phyloP scores from a whole-genome alignment of 2,113 vertebrate genomes.

The Thamnaconus septentrionalis region DNA sequence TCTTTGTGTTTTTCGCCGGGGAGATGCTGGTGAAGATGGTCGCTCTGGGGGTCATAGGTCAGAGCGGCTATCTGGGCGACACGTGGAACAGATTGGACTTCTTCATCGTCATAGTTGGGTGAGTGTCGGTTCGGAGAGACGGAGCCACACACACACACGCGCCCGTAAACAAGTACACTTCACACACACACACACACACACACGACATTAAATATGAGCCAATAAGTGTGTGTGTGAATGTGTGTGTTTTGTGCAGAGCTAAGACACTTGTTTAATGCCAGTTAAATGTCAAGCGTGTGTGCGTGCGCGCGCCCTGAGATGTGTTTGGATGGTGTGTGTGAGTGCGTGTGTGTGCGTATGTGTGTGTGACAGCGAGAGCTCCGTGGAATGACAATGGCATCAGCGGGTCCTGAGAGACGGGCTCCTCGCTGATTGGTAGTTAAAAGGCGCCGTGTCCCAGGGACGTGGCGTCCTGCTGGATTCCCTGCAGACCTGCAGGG shows the following conservation, averaged over 20 bases:
- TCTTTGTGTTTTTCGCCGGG: constrained; percentile 89
- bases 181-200: constrained; percentile 25
- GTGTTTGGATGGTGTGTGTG: constrained; percentile 19
- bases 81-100: constrained; percentile 98
- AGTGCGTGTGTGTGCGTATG: constrained; percentile 13
- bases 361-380: constrained; percentile 23
- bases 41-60: constrained; percentile 93
- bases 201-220: constrained; percentile 74
- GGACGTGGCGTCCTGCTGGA: constrained; percentile 23
- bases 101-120: constrained; percentile 98
- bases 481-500: constrained; percentile 43
- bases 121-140: constrained; percentile 54
- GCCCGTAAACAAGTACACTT: constrained; percentile 6
- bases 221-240: constrained; percentile 50
- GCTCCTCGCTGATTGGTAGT: constrained; percentile 56
- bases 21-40: constrained; percentile 99
- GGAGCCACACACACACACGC: constrained; percentile 8
- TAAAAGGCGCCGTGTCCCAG: constrained; percentile 52
- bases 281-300: constrained; percentile 78
- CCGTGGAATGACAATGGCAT: constrained; percentile 65
- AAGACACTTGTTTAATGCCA: constrained; percentile 80
- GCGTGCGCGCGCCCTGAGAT: constrained; percentile 13
- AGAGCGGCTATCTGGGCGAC: constrained; percentile 96
- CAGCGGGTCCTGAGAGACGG: constrained; percentile 50
- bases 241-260: constrained; percentile 63